Conservation (phyloP, 1,140 invertebrate genomes). For the Venturia canescens region DNA sequence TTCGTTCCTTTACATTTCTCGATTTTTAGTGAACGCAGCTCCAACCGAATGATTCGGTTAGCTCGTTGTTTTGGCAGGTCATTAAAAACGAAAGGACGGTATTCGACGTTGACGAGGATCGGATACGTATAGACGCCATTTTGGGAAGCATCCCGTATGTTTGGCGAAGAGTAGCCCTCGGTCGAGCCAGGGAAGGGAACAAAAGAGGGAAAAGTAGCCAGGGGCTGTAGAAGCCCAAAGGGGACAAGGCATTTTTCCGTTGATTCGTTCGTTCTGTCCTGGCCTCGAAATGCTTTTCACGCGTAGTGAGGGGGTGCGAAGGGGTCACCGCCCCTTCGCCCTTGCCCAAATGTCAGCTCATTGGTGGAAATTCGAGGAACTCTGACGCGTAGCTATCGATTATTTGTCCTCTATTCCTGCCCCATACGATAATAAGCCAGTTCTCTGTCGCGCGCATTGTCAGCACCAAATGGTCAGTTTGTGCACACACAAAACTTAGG, state of each 20-base stretch:
- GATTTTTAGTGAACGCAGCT: too few relatives aligned
- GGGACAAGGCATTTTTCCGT: slow-evolving; percentile 61
- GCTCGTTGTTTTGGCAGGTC: background rate
- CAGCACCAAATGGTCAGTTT: slow-evolving; percentile 23
- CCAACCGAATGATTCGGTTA: too few relatives aligned
- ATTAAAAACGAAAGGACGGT: too few relatives aligned
- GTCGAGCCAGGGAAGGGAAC: slow-evolving; percentile 45
- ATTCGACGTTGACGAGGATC: background rate
- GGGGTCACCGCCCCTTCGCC: slow-evolving; percentile 65
- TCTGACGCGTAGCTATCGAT: slow-evolving; percentile 67
- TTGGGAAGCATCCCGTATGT: slow-evolving; percentile 57
- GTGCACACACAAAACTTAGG: background rate
- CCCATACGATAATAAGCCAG: slow-evolving; percentile 59
- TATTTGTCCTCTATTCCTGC: slow-evolving; percentile 65
- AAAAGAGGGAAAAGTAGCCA: slow-evolving; percentile 62
- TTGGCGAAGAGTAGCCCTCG: slow-evolving; percentile 49
- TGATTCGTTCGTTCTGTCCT: slow-evolving; percentile 23
- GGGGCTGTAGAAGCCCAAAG: slow-evolving; percentile 49
- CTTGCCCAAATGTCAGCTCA: slow-evolving; percentile 60
- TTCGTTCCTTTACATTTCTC: too few relatives aligned
- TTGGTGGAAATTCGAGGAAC: slow-evolving; percentile 63
- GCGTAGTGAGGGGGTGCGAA: slow-evolving; percentile 63
- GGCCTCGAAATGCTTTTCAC: slow-evolving; percentile 46
- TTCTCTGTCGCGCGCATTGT: slow-evolving; percentile 25
- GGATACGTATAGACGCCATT: slow-evolving; percentile 60